Base-by-base conservation (phyloP, 2,113 vertebrate species). In the Pogonocichla stellata region DNA sequence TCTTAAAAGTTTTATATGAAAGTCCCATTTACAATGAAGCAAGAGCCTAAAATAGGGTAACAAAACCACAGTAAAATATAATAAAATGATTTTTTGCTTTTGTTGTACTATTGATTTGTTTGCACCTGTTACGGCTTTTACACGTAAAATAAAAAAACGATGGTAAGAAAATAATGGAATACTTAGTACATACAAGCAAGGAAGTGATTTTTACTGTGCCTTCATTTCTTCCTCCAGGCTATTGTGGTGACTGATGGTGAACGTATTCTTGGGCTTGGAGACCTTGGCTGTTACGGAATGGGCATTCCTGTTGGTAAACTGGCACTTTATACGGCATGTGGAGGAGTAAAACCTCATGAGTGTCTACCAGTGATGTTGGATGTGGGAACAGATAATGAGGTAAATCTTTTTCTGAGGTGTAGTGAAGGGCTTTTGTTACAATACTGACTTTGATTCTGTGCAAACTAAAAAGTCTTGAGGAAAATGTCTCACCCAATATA, bases 281-380 rank as follows among this genome's bases (percentile, higher is more conserved):
- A 99, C 97, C 98, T 99, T 82, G 99, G 99, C 82, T 99, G 99
- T 90, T 98, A 99, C 45, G 99, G 99, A 31, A 99, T 99, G 99
- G 99, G 99, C 86, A 99, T 99, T 97, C 99, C 99, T 8, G 99
- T 99, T 88, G 99, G 99, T 36, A 99, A 99, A 97, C 93, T 99
- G 98, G 99, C 99, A 65, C 98, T 99, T 38, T 99, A 99, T 96
- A 99, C 99, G 0, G 99, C 98, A 8, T 99, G 99, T 12, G 99
- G 99, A 87, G 99, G 99, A 67, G 94, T 99, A 95, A 98, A 99
- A 24, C 99, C 99, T 38, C 96, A 99, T 1, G 98, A 99, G 51
- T 99, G 99, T 93, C 98, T 99, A 70, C 99, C 99, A 28, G 96
- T 99, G 94, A 98, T 98, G 98, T 91, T 99, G 96, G 99, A 99